A percentile compares a stretch with the other conserved stretches of the same genome.
Evolutionary conservation across 1,140 invertebrate genomes (phyloP).

Genomic region (Agrilus planipennis): DNA sequence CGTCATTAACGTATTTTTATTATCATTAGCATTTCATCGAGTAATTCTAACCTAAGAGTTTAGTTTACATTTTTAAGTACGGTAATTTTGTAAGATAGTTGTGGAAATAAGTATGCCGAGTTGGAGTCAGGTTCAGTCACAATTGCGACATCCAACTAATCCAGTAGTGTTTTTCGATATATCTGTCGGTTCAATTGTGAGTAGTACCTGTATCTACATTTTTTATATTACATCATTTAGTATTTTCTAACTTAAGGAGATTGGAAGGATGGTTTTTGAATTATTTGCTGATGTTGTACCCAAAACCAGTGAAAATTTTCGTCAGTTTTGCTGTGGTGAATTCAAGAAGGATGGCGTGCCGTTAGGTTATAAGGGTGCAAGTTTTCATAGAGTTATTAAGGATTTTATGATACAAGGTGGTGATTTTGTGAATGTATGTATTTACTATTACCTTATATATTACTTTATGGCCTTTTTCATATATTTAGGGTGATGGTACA

Average conservation of each 20-base stretch:
- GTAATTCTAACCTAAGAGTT: no score
- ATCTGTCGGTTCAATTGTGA: constrained; percentile 79
- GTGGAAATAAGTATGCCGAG: constrained; percentile 71
- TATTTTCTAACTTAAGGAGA: constrained; percentile 41
- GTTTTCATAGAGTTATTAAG: constrained; percentile 98
- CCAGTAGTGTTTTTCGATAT: constrained; percentile 96
- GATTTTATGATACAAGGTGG: constrained; percentile 99
- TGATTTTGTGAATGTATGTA: constrained; percentile 90
- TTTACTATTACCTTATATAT: no score
- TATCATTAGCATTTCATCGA: no score
- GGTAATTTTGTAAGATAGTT: no score
- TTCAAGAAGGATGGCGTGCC: constrained; percentile 84
- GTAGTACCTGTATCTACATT: constrained; percentile 16
- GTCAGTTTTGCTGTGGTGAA: constrained; percentile 97
- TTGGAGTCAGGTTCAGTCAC: constrained; percentile 87
- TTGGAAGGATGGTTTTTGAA: constrained; percentile 93
- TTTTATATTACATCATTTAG: not conserved
- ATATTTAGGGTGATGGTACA: constrained; percentile 87
- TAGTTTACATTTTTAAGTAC: no score
- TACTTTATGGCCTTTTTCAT: no score
- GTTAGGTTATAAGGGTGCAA: constrained; percentile 88
- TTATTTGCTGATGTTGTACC: constrained; percentile 94
- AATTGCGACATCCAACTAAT: constrained; percentile 82
- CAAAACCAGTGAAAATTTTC: constrained; percentile 97
- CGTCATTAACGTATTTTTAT: no score